Evolutionary conservation across 1,140 invertebrate genomes (phyloP), one percentile per base, ranked within the genome.

Genomic region (Lycorma delicatula): DNA sequence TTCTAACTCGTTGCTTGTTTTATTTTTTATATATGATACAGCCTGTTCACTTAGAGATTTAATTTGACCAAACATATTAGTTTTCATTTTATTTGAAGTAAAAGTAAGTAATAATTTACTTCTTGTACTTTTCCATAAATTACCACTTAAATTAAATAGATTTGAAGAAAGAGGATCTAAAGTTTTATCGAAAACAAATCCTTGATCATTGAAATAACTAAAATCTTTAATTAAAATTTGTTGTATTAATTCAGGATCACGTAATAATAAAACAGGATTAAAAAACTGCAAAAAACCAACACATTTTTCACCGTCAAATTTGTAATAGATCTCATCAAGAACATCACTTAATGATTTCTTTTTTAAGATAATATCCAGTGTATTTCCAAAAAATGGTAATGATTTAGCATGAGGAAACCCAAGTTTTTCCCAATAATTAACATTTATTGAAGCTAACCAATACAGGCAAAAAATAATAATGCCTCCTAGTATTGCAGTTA

Each of bases 171-270:
- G 51, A 0, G 77, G 77, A 65, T 80, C 74, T 13, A 66, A 67
- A 29, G 74, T 65, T 9, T 73, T 71, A 58, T 78, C 74, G 22
- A 72, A 68, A 29, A 67, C 66, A 0, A 73, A 48, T 0, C 72
- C 73, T 4, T 77, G 75, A 60, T 79, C 74, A 27, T 69, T 59
- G 29, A 82, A 81, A 29, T 71, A 61, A 26, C 71, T 63, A 36
- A 82, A 82, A 62, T 84, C 79, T 62, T 78, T 81, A 3, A 80
- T 73, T n/a, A 84, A 56, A 1, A 86, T 73, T 18, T 74, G 66
- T 62, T 81, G 82, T 0, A 83, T 72, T 0, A 86, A 62, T 6
- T 81, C 76, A 18, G 80, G 68, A 63, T 85, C 79, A 7, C 76
- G 70, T 1, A 79, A 46, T 1, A 81, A 60, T 5, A 80, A 57